Conservation (phyloP, 1,140 invertebrate species). For the Drosophila sturtevanti region DNA sequence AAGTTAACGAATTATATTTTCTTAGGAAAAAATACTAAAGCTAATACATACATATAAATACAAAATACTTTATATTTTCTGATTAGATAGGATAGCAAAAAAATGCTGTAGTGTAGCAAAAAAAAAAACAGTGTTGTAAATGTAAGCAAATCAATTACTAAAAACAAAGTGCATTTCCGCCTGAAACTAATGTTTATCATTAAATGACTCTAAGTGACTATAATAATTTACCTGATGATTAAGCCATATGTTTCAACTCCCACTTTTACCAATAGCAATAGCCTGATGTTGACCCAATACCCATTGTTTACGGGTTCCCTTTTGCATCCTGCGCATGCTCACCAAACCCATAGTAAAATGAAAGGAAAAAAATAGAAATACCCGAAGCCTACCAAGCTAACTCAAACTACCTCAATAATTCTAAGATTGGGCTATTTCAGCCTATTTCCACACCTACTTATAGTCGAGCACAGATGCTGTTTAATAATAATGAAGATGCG, state of each 20-base stretch:
- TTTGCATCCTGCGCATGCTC: conserved; percentile 58
- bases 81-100: no score
- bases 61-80: no score
- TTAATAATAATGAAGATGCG: not conserved
- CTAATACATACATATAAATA: no score
- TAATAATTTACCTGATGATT: conserved; percentile 6
- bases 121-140: no score
- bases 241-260: conserved; percentile 8
- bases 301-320: conserved; percentile 35
- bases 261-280: no score
- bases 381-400: conserved; percentile 11
- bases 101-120: no score
- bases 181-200: not conserved
- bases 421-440: conserved; percentile 57
- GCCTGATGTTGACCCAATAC: conserved; percentile 47
- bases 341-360: conserved; percentile 36
- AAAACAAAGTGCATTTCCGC: not conserved
- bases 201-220: not conserved
- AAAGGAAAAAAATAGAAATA: not conserved
- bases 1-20: no score
- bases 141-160: not conserved
- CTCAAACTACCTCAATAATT: conserved; percentile 71
- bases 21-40: no score
- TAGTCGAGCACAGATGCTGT: not conserved
- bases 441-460: no score